Evolutionary conservation across 2,797 vertebrate genomes (phyloP).

Genomic region (Pteronotus mesoamericanus): DNA sequence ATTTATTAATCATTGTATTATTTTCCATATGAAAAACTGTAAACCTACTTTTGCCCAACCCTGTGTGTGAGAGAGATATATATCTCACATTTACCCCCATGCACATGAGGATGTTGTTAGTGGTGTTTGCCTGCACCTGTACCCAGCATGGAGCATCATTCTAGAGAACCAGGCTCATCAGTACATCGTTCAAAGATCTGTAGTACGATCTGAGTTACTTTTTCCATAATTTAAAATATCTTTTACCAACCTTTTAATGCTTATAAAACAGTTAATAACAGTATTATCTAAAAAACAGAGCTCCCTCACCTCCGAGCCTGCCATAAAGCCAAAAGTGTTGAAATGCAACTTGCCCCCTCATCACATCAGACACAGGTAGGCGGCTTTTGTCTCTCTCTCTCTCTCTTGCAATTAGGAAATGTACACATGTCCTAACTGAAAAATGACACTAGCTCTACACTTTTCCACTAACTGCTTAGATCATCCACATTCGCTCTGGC

Average conservation of each 20-base stretch:
- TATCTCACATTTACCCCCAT: not conserved
- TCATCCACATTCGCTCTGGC: slow-evolving; percentile 35
- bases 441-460: slow-evolving; percentile 3
- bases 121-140: not conserved
- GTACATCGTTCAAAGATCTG: not conserved
- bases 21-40: not conserved
- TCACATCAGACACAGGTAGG: not conserved
- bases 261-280: not conserved
- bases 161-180: not conserved
- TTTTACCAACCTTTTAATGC: not conserved
- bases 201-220: not conserved
- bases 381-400: not conserved
- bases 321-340: not conserved
- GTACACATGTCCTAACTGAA: slow-evolving; percentile 11
- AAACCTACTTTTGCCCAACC: not conserved
- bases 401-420: slow-evolving; percentile 21
- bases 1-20: not conserved
- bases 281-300: not conserved
- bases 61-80: not conserved
- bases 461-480: slow-evolving; percentile 29
- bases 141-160: not conserved
- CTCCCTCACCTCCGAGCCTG: not conserved
- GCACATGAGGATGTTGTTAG: not conserved
- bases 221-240: not conserved
- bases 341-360: not conserved